Percentiles rank a stretch among this genome's conserved stretches.
Evolutionary conservation across 2,113 vertebrate genomes (phyloP).

Genomic region (Entomyzon cyanotis): DNA sequence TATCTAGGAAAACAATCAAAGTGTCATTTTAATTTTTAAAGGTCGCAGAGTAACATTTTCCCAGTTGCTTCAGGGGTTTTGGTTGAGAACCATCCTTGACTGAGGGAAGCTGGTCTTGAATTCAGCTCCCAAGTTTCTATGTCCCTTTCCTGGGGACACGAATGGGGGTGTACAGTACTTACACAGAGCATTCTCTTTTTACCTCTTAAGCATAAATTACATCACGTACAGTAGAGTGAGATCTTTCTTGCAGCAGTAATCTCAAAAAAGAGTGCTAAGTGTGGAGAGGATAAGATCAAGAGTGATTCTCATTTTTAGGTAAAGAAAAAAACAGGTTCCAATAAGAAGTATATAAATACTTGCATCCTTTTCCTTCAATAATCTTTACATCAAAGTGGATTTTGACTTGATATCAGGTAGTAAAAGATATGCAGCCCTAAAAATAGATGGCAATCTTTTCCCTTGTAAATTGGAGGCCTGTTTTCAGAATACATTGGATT

Average conservation of each 20-base stretch:
- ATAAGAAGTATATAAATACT: constrained; percentile 3
- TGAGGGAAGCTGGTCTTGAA: background rate
- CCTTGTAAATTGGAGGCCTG: background rate
- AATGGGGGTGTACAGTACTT: no score
- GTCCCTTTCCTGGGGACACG: background rate
- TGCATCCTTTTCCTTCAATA: background rate
- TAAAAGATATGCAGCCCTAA: constrained; percentile 26
- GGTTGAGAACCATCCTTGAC: background rate
- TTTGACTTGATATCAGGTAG: background rate
- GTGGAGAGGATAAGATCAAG: background rate
- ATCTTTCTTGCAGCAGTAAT: background rate
- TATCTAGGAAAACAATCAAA: background rate
- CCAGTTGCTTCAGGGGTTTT: background rate
- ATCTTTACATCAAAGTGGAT: background rate
- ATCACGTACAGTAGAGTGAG: background rate
- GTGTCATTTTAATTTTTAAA: background rate
- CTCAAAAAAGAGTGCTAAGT: background rate
- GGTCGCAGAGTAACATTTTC: background rate
- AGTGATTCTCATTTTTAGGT: constrained; percentile 11
- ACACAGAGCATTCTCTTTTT: background rate
- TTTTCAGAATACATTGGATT: background rate
- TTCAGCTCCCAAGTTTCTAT: background rate
- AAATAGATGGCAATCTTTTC: constrained; percentile 22
- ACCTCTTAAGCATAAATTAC: background rate
- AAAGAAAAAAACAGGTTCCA: background rate